Base-by-base conservation (phyloP, 1,140 invertebrate genomes). In the Zaprionus ornatus region DNA sequence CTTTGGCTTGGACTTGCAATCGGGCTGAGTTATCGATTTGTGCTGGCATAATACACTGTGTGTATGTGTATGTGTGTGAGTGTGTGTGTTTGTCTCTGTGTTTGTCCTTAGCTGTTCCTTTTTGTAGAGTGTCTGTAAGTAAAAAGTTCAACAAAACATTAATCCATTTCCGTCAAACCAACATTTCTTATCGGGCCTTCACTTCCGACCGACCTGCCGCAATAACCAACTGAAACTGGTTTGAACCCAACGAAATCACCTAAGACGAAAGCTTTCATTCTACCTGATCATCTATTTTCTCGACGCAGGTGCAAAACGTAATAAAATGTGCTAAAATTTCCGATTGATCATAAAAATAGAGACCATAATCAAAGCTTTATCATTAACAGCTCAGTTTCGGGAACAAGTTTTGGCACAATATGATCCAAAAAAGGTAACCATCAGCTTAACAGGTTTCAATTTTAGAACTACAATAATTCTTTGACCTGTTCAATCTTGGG, bases 151-250 rank as follows among this genome's bases (percentile, higher is more conserved):
- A 70, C 13, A 70, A 70, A 63, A 57, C 25, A 15, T 62, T 55
- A 62, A 66, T 52, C 9, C 54, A 12, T 27, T 63, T 65, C 29
- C 52, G 48, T 54, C 25, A 13, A 55, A 37, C 6, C 17, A 29
- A 32, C 60, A 15, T 12, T 50, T 19, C 45, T 52, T 52, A 52
- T 64, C 15, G 48, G 4, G 25, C 40, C 40, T 9, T 9, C 35
- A 52, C 27, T 29, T 48, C 25, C 86, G 86, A 91, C 90, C 87
- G 86, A 91, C 90, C 90, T 91, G 86, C 74, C 79, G 27, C 86
- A 91, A 91, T 90, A 91, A 91, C 90, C 81, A 76, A 91, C 63
- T 70, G 57, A 88, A 91, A 91, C 90, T 91, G 83, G 90, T 91
- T 91, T 78, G 66, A 73, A 60, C 50, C 74, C 54, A 68, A 68